These are phyloP conservation scores for Lacanobia oleracea DNA, from an alignment of 2,888 invertebrate genomes.

Conservation along the genomic window DNA sequence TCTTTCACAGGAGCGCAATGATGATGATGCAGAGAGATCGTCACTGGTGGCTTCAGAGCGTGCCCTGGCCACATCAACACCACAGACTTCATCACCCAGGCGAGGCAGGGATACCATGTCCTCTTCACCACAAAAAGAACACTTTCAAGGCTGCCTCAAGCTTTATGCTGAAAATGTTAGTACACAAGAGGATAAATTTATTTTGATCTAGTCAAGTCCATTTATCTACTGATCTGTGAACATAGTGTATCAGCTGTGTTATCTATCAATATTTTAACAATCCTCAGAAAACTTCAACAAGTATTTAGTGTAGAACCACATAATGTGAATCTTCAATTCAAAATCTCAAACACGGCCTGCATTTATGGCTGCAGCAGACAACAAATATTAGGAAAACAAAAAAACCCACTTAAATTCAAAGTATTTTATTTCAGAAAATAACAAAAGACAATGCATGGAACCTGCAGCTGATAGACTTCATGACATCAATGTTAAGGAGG, in stretches of 20 bases:
- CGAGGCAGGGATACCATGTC: slow-evolving; percentile 79
- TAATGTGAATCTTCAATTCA: neutral
- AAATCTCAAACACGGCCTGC: neutral
- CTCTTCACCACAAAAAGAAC: slow-evolving; percentile 91
- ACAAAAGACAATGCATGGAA: slow-evolving; percentile 97
- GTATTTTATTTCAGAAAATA: slow-evolving; percentile 92
- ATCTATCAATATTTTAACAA: neutral
- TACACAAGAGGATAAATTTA: slow-evolving; percentile 28
- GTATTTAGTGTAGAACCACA: neutral
- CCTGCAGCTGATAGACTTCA: slow-evolving; percentile 96
- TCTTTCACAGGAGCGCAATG: slow-evolving; percentile 85
- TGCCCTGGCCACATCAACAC: slow-evolving; percentile 82
- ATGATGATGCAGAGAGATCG: slow-evolving; percentile 91
- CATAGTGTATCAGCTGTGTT: neutral
- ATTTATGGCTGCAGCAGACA: neutral
- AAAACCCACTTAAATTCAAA: neutral
- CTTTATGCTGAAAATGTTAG: slow-evolving; percentile 95
- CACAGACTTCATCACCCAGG: slow-evolving; percentile 75
- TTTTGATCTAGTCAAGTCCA: too few species aligned
- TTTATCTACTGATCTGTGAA: too few species aligned
- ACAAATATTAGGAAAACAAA: too few species aligned
- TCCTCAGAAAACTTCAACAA: neutral
- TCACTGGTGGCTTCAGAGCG: slow-evolving; percentile 86
- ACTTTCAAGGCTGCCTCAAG: slow-evolving; percentile 94
- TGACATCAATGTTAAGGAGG: slow-evolving; percentile 94